phyloP scores from a whole-genome alignment of 2,797 vertebrate species.

The Enteromius fasciolatus region DNA sequence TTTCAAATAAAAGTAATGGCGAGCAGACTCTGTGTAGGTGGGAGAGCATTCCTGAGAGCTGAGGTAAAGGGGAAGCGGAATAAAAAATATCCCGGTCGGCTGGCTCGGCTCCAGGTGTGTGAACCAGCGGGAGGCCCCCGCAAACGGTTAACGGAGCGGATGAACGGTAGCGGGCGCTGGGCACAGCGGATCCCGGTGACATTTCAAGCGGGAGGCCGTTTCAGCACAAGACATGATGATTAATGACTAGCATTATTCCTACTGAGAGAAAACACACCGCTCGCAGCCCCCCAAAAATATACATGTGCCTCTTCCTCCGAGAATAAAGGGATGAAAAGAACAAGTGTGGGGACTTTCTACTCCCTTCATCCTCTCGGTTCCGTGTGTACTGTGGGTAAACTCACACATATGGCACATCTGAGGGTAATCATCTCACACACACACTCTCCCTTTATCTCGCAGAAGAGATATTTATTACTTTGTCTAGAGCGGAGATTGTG shows the following conservation, averaged over 20 bases:
- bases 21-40: slow-evolving; percentile 82
- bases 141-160: slow-evolving; percentile 53
- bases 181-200: slow-evolving; percentile 50
- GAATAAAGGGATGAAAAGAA: slow-evolving; percentile 52
- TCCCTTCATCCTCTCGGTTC: slow-evolving; percentile 33
- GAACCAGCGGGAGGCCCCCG: slow-evolving; percentile 65
- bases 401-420: slow-evolving; percentile 60
- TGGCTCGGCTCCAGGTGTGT: slow-evolving; percentile 79
- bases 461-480: slow-evolving; percentile 57
- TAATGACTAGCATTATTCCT: slow-evolving; percentile 81
- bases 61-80: slow-evolving; percentile 80
- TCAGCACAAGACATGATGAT: slow-evolving; percentile 75
- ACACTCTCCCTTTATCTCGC: slow-evolving; percentile 55
- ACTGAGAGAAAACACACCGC: slow-evolving; percentile 58
- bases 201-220: slow-evolving; percentile 68
- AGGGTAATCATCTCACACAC: slow-evolving; percentile 52
- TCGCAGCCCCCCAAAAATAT: slow-evolving; percentile 56
- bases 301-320: slow-evolving; percentile 50
- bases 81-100: slow-evolving; percentile 81
- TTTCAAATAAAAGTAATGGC: slow-evolving; percentile 96
- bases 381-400: slow-evolving; percentile 50
- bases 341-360: slow-evolving; percentile 44
- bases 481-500: slow-evolving; percentile 38
- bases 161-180: slow-evolving; percentile 67
- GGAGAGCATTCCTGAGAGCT: slow-evolving; percentile 86